These are phyloP conservation scores for Origma solitaria DNA, from an alignment of 2,113 vertebrate species.

Conservation along the genomic window DNA sequence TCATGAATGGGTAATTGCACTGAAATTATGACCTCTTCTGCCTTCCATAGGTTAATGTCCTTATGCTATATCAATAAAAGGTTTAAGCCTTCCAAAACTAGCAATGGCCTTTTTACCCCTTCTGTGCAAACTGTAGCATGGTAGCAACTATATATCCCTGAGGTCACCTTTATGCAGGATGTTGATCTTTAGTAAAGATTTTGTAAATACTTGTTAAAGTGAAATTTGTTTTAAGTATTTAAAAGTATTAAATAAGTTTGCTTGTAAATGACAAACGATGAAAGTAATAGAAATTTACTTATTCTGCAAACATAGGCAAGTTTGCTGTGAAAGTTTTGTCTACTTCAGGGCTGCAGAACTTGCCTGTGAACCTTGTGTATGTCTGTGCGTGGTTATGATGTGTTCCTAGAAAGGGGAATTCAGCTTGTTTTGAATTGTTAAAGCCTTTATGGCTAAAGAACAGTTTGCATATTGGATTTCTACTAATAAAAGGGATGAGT, in stretches of 20 bases:
- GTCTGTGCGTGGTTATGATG: slow-evolving; percentile 14
- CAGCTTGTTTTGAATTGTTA: slow-evolving; percentile 38
- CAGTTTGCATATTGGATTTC: slow-evolving; percentile 61
- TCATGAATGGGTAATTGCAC: slow-evolving; percentile 65
- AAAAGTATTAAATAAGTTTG: slow-evolving; percentile 35
- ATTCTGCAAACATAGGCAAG: not conserved
- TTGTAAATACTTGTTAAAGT: slow-evolving; percentile 65
- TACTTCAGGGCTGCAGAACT: slow-evolving; percentile 17
- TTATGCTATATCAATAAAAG: slow-evolving; percentile 51
- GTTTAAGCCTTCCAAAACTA: slow-evolving; percentile 64
- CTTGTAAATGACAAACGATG: slow-evolving; percentile 48
- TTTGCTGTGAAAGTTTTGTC: slow-evolving; percentile 20
- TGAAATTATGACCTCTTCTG: slow-evolving; percentile 60
- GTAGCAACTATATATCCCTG: slow-evolving; percentile 55
- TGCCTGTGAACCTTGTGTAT: slow-evolving; percentile 42
- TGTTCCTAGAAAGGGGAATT: slow-evolving; percentile 49
- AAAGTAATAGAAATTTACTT: slow-evolving; percentile 9
- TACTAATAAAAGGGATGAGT: slow-evolving; percentile 8
- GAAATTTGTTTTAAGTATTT: slow-evolving; percentile 62
- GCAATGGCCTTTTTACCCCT: slow-evolving; percentile 64
- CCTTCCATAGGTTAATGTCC: slow-evolving; percentile 66
- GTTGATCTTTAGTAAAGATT: slow-evolving; percentile 60
- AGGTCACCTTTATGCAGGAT: slow-evolving; percentile 63
- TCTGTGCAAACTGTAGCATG: slow-evolving; percentile 66
- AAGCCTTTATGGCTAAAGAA: slow-evolving; percentile 44